Conservation (phyloP, 2,888 invertebrate genomes). For the Lagria hirta region DNA sequence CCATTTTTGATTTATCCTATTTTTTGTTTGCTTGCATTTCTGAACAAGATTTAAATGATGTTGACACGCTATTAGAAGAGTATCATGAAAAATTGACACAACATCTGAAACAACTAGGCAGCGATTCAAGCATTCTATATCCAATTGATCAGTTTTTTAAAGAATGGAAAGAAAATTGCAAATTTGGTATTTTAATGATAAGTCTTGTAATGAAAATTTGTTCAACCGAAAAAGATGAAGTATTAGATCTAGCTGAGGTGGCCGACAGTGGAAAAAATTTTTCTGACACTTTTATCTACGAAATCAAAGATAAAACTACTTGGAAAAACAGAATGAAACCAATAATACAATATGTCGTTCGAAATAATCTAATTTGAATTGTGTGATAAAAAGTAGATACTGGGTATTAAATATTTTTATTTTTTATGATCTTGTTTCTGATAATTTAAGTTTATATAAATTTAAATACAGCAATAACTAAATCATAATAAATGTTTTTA, state of each 20-base stretch:
- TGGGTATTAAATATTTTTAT: too few relatives aligned
- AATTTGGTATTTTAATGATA: constrained; percentile 1
- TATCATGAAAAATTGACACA: constrained; percentile 40
- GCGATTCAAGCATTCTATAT: too few relatives aligned
- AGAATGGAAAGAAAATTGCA: constrained; percentile 14
- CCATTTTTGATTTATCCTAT: constrained; percentile 43
- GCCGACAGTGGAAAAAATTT: constrained; percentile 8
- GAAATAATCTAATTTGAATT: constrained; percentile 6
- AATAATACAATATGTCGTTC: constrained; percentile 7
- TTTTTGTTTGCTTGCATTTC: constrained; percentile 39
- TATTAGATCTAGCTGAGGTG: constrained; percentile 6
- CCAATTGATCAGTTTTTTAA: constrained; percentile 6
- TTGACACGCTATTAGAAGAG: constrained; percentile 35
- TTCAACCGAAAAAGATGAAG: constrained; percentile 6
- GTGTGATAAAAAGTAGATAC: too few relatives aligned
- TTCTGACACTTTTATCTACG: background rate
- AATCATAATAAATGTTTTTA: too few relatives aligned
- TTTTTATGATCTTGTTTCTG: too few relatives aligned
- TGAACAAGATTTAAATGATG: constrained; percentile 35
- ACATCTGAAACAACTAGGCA: constrained; percentile 33
- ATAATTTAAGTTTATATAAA: too few relatives aligned
- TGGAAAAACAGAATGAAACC: constrained; percentile 3
- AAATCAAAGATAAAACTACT: constrained; percentile 7
- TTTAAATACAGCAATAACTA: too few relatives aligned
- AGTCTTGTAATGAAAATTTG: constrained; percentile 6